phyloP scores from a whole-genome alignment of 2,113 vertebrate species.

The Nycticorax nycticorax region DNA sequence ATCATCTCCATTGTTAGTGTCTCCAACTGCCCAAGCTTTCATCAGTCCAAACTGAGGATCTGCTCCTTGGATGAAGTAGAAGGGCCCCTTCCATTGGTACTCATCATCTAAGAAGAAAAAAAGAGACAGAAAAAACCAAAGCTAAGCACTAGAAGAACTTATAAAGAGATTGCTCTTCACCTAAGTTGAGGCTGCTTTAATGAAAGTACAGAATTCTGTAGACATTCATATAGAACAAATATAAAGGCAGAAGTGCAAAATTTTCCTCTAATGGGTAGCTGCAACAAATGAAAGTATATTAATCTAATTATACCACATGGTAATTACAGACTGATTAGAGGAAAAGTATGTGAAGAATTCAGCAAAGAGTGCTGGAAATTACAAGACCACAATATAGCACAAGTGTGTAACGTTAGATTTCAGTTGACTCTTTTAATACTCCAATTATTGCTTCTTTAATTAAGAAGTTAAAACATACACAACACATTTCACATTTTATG shows the following conservation, averaged over 20 bases:
- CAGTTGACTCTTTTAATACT: not conserved
- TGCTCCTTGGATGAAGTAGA: slow-evolving; percentile 92
- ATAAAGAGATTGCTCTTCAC: not conserved
- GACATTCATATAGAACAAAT: not conserved
- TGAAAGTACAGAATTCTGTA: not conserved
- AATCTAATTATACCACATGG: slow-evolving; percentile 48
- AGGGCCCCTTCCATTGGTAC: slow-evolving; percentile 86
- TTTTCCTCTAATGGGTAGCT: slow-evolving; percentile 28
- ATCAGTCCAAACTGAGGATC: slow-evolving; percentile 96
- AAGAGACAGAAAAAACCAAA: no score
- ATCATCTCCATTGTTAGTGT: slow-evolving; percentile 82
- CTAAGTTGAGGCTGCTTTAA: not conserved
- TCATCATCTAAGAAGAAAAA: slow-evolving; percentile 76
- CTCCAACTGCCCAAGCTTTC: slow-evolving; percentile 88
- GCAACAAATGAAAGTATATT: slow-evolving; percentile 50
- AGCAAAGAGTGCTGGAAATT: slow-evolving; percentile 25
- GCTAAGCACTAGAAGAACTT: not conserved
- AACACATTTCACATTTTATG: not conserved
- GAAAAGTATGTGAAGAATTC: not conserved
- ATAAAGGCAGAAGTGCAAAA: slow-evolving; percentile 27
- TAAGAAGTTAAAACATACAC: slow-evolving; percentile 47
- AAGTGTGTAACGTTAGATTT: not conserved
- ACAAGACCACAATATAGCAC: not conserved
- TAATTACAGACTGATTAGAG: slow-evolving; percentile 49
- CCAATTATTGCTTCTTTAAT: slow-evolving; percentile 46